Conservation (phyloP, 2,797 vertebrate species). For the Epinephelus awoara region DNA sequence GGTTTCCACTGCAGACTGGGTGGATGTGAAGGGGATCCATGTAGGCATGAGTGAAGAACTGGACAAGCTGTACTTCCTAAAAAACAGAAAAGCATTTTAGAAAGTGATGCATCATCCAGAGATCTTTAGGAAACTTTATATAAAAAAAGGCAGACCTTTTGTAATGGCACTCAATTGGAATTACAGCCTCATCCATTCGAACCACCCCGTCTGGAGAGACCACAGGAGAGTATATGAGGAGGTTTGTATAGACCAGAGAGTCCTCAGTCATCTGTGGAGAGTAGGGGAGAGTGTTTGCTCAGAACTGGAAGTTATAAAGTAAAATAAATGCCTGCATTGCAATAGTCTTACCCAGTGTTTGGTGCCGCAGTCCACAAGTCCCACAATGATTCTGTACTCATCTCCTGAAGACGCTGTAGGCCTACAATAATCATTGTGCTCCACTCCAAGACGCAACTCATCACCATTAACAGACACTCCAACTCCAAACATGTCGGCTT, state of each 20-base stretch:
- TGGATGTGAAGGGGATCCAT: constrained; percentile 80
- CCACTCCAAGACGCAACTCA: constrained; percentile 78
- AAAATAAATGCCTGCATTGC: rapidly evolving
- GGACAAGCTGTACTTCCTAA: constrained; percentile 81
- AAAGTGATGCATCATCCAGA: no score
- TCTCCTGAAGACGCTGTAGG: constrained; percentile 51
- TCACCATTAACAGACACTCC: constrained; percentile 64
- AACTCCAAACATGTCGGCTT: constrained; percentile 79
- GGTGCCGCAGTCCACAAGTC: constrained; percentile 78
- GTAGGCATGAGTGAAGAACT: constrained; percentile 75
- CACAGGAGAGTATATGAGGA: constrained; percentile 78
- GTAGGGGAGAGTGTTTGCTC: neutral
- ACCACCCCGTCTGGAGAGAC: constrained; percentile 71
- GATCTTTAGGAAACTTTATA: neutral
- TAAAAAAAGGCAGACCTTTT: constrained; percentile 65
- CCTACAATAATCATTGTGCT: constrained; percentile 50
- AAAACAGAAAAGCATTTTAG: neutral
- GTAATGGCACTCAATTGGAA: constrained; percentile 85
- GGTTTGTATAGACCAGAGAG: constrained; percentile 81
- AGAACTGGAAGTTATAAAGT: rapidly evolving
- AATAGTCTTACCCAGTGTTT: constrained; percentile 78
- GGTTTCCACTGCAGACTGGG: constrained; percentile 57
- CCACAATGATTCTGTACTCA: constrained; percentile 71
- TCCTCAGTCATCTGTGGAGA: constrained; percentile 76
- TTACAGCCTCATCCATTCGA: constrained; percentile 77